Conservation (phyloP, 1,140 invertebrate species). For the Druon quercuslanigerum region DNA sequence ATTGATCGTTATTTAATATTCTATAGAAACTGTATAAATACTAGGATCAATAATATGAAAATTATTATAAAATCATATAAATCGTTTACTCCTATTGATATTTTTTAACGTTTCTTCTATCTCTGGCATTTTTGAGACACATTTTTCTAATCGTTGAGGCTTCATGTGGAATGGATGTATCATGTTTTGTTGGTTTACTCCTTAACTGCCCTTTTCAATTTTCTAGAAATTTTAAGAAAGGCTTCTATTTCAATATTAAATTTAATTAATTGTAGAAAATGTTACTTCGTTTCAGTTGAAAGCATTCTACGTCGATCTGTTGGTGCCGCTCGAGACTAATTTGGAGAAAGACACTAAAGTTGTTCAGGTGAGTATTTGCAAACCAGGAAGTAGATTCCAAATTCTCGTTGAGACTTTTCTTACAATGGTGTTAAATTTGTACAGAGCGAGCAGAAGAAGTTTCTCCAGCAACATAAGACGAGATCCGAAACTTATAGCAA, state of each 20-base stretch:
- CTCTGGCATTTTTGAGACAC: constrained; percentile 29
- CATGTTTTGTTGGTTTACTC: too few species aligned
- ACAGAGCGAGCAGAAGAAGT: constrained; percentile 92
- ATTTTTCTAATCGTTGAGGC: constrained; percentile 26
- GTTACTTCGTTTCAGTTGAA: constrained; percentile 82
- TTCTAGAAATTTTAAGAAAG: constrained; percentile 35
- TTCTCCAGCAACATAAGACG: constrained; percentile 91
- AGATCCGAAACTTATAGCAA: constrained; percentile 92
- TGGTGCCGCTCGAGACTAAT: constrained; percentile 93
- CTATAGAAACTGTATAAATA: too few species aligned
- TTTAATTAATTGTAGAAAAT: constrained; percentile 41
- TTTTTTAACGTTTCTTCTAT: too few species aligned
- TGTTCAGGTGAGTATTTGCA: constrained; percentile 82
- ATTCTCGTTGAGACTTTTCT: not conserved
- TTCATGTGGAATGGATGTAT: constrained; percentile 23
- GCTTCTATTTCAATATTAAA: constrained; percentile 38
- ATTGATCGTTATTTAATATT: too few species aligned
- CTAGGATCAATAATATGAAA: too few species aligned
- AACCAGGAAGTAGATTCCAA: constrained; percentile 4
- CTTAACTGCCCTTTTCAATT: constrained; percentile 42
- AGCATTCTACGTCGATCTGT: constrained; percentile 94
- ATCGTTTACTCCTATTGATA: too few species aligned
- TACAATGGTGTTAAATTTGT: constrained; percentile 3
- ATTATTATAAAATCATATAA: too few species aligned
- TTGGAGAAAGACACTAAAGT: constrained; percentile 95